Conservation (phyloP, 2,797 vertebrate species). For the Myoxocephalus aenaeus region DNA sequence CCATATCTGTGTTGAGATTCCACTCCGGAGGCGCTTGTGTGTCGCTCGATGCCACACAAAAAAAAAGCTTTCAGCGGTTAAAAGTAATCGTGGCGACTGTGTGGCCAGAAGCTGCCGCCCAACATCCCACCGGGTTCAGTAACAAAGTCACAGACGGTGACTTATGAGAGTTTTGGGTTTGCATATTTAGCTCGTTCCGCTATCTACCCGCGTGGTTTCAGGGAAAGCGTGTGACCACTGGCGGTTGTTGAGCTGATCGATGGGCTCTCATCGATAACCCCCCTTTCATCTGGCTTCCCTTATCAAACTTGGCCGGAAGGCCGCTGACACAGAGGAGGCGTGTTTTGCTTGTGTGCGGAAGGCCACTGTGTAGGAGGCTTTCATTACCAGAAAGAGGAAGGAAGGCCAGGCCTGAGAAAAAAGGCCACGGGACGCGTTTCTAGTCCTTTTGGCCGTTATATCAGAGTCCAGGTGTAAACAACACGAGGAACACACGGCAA, state of each 20-base stretch:
- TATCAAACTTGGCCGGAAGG: constrained; percentile 43
- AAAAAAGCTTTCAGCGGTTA: constrained; percentile 20
- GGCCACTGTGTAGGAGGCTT: constrained; percentile 57
- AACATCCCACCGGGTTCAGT: constrained; percentile 10
- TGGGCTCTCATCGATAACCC: constrained; percentile 21
- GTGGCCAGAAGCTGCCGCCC: background rate
- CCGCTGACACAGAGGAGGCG: constrained; percentile 25
- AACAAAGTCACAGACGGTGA: constrained; percentile 3
- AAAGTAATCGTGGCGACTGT: background rate
- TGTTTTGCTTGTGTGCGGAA: constrained; percentile 50
- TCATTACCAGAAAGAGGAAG: constrained; percentile 48
- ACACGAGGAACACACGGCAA: background rate
- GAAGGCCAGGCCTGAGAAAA: constrained; percentile 3
- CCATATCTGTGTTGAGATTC: constrained; percentile 3
- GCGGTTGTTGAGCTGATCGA: constrained; percentile 33
- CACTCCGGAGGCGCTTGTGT: background rate
- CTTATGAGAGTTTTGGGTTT: constrained; percentile 10
- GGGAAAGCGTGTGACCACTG: constrained; percentile 5
- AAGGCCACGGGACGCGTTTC: constrained; percentile 29
- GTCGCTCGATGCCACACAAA: constrained; percentile 17
- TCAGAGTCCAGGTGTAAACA: constrained; percentile 35
- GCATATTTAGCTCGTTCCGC: constrained; percentile 19
- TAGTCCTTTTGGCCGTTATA: constrained; percentile 33
- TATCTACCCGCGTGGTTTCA: constrained; percentile 16
- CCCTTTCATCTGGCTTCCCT: constrained; percentile 41